These are phyloP conservation scores for Eutolmus rufibarbis DNA, from an alignment of 2,888 invertebrate genomes.

Conservation along the genomic window DNA sequence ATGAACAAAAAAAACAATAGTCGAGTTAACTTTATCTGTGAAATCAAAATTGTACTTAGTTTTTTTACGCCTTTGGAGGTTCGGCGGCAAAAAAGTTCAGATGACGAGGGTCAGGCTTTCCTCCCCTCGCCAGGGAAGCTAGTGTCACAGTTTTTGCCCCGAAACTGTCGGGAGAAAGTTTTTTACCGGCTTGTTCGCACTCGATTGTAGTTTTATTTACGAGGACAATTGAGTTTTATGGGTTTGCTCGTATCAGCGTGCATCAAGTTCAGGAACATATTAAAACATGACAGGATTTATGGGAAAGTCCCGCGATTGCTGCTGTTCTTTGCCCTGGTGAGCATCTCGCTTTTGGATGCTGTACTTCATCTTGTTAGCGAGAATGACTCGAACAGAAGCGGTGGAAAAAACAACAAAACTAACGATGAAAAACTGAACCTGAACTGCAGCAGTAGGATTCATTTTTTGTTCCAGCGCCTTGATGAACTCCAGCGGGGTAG, in stretches of 20 bases:
- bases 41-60: slow-evolving; percentile 42
- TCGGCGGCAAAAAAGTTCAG: neutral
- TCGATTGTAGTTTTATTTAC: slow-evolving; percentile 49
- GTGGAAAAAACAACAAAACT: neutral
- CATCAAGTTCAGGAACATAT: slow-evolving; percentile 40
- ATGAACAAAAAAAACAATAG: slow-evolving; percentile 10
- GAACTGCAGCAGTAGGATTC: slow-evolving; percentile 31
- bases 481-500: slow-evolving; percentile 30
- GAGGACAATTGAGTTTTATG: slow-evolving; percentile 48
- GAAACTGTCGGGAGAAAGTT: slow-evolving; percentile 9
- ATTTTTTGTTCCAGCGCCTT: slow-evolving; percentile 33
- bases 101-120: slow-evolving; percentile 8
- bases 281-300: slow-evolving; percentile 47
- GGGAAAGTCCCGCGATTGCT: slow-evolving; percentile 39
- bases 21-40: slow-evolving; percentile 45
- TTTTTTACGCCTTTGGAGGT: neutral
- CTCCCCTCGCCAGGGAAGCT: slow-evolving; percentile 10
- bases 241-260: slow-evolving; percentile 35
- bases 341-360: slow-evolving; percentile 8
- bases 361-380: slow-evolving; percentile 43
- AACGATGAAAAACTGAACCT: slow-evolving; percentile 13
- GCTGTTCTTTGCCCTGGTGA: slow-evolving; percentile 5
- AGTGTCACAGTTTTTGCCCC: slow-evolving; percentile 31
- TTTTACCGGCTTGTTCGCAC: slow-evolving; percentile 44
- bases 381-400: neutral